Conservation (phyloP, 2,113 vertebrate genomes). For the Xerus inauris region DNA sequence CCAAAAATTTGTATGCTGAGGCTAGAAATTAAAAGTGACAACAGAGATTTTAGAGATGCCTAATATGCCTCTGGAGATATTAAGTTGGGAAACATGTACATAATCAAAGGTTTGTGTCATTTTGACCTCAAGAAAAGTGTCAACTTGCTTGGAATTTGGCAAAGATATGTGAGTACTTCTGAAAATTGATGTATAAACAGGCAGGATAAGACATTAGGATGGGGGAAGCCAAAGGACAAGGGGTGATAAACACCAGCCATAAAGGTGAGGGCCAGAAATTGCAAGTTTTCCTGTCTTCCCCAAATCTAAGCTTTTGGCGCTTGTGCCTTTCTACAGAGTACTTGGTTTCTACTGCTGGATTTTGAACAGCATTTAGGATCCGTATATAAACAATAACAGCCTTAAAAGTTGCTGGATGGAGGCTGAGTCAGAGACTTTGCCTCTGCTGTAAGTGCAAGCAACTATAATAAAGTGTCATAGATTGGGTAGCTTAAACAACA, state of each 20-base stretch:
- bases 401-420: no score
- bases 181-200: neutral
- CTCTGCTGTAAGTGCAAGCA: neutral
- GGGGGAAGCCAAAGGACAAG: neutral
- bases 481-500: neutral
- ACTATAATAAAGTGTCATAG: no score
- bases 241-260: fast-evolving
- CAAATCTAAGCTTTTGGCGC: neutral
- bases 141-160: neutral
- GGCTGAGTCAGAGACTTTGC: no score
- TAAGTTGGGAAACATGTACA: neutral
- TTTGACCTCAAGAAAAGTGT: neutral
- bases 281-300: neutral
- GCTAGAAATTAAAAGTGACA: neutral
- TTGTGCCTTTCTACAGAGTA: no score
- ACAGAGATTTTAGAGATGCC: neutral
- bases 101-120: neutral
- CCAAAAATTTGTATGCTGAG: neutral
- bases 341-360: neutral
- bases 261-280: neutral
- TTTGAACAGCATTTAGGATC: neutral
- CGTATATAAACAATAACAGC: neutral
- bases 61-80: neutral
- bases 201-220: no score
- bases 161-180: no score